Conservation (phyloP, 2,113 vertebrate species). For the Cranoglanis bouderius region DNA sequence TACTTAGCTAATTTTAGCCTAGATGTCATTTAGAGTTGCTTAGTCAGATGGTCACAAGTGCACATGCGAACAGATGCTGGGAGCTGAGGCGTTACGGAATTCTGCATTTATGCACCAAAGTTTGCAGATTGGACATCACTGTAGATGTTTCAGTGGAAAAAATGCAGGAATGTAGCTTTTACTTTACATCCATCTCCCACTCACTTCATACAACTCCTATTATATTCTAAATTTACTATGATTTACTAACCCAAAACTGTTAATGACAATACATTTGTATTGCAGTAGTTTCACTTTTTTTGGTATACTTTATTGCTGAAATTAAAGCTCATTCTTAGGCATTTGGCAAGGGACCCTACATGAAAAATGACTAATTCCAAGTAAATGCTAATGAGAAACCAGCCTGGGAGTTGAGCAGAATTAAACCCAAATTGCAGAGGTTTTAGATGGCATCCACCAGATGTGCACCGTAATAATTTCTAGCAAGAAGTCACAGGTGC, state of each 20-base stretch:
- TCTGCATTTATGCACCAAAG: constrained; percentile 37
- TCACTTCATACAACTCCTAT: not conserved
- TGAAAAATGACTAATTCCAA: constrained; percentile 12
- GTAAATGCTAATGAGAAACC: constrained; percentile 11
- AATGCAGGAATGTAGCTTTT: not conserved
- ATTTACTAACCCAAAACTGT: not conserved
- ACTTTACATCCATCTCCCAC: not conserved
- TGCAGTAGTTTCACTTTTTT: not conserved
- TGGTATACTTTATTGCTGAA: not conserved
- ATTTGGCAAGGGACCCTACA: not conserved
- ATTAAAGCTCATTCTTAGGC: not conserved
- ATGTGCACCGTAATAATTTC: not conserved
- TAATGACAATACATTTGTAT: not conserved
- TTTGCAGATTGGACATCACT: constrained; percentile 7
- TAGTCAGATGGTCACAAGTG: constrained; percentile 25
- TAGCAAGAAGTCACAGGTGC: constrained; percentile 3
- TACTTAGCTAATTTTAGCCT: constrained; percentile 33
- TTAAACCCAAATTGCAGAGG: not conserved
- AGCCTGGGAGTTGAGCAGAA: not conserved
- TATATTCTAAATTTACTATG: not conserved
- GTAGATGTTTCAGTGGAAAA: not conserved
- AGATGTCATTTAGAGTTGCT: constrained; percentile 33
- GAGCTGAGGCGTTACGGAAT: constrained; percentile 11
- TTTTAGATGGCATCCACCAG: constrained; percentile 14
- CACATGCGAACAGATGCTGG: constrained; percentile 30